phyloP scores from a whole-genome alignment of 2,797 vertebrate genomes.

The Rhincodon typus region DNA sequence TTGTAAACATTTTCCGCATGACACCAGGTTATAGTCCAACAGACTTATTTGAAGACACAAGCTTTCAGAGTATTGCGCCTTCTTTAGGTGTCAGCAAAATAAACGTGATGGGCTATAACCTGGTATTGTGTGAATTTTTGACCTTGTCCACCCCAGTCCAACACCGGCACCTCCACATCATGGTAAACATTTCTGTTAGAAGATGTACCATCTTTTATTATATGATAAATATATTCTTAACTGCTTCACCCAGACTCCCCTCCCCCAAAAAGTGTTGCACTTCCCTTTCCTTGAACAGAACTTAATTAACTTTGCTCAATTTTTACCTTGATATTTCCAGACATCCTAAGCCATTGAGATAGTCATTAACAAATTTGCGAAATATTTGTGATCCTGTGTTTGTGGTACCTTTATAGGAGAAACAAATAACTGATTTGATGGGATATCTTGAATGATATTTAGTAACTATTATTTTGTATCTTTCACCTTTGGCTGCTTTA shows the following conservation, averaged over 20 bases:
- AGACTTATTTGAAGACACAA: no score
- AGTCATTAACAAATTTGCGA: not conserved
- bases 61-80: no score
- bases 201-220: not conserved
- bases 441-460: not conserved
- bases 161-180: no score
- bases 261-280: no score
- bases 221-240: not conserved
- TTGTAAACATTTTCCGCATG: not conserved
- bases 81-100: no score
- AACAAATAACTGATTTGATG: not conserved
- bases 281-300: not conserved
- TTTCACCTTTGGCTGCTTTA: not conserved
- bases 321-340: not conserved
- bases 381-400: not conserved
- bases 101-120: no score
- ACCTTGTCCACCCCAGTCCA: no score
- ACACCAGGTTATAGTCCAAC: no score
- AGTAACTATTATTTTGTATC: not conserved
- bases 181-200: not conserved
- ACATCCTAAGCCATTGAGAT: not conserved
- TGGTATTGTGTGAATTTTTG: no score
- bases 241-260: no score
- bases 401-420: not conserved
- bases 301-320: not conserved